Evolutionary conservation across 2,797 vertebrate genomes (phyloP).

Genomic region (Lemur catta): DNA sequence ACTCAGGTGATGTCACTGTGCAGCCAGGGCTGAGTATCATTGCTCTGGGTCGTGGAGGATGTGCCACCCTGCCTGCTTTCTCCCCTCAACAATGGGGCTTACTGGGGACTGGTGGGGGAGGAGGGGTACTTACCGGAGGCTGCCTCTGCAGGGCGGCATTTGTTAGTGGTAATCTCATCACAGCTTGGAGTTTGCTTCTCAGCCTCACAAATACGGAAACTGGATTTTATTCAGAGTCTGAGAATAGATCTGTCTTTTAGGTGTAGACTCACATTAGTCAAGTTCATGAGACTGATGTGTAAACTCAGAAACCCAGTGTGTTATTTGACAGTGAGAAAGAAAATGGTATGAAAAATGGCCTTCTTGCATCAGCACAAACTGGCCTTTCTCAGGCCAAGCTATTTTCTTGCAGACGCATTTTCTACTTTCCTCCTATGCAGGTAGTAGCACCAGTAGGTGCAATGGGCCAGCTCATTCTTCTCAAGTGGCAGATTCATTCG

Average conservation of each 20-base stretch:
- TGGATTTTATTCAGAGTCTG: background rate
- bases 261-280: background rate
- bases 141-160: background rate
- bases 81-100: background rate
- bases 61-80: fast-evolving
- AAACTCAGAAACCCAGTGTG: background rate
- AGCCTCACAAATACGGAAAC: background rate
- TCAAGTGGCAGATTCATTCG: background rate
- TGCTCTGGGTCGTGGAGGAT: background rate
- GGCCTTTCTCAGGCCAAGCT: background rate
- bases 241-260: background rate
- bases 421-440: background rate
- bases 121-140: background rate
- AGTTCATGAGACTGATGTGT: background rate
- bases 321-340: background rate
- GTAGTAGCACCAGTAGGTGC: background rate
- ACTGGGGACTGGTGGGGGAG: background rate
- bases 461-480: background rate
- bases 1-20: background rate
- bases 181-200: background rate
- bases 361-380: background rate
- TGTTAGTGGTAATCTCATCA: background rate
- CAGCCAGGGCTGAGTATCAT: background rate
- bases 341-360: background rate
- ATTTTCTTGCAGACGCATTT: background rate